These are phyloP conservation scores for Tachysurus fulvidraco DNA, from an alignment of 2,113 vertebrate genomes.

Conservation along the genomic window DNA sequence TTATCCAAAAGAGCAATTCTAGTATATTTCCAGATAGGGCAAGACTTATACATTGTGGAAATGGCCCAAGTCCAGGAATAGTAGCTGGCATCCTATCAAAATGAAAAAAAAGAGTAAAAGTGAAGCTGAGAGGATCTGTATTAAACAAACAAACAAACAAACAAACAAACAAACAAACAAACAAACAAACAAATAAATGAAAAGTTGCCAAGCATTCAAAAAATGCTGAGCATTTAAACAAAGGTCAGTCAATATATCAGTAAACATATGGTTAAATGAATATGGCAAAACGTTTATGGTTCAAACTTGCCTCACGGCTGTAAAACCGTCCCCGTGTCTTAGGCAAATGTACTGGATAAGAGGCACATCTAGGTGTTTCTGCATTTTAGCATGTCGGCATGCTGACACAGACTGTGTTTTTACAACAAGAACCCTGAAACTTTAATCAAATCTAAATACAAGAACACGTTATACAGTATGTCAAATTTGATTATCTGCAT, in stretches of 20 bases:
- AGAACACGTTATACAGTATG: not conserved
- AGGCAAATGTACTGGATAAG: not conserved
- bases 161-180: too few species aligned
- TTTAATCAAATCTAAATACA: not conserved
- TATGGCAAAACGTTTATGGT: not conserved
- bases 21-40: not conserved
- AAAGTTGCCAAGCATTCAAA: not conserved
- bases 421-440: not conserved
- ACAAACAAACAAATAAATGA: too few species aligned
- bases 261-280: not conserved
- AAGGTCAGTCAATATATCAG: not conserved
- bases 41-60: not conserved
- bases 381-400: not conserved
- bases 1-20: not conserved
- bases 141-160: too few species aligned
- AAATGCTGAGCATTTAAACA: not conserved
- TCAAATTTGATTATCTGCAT: not conserved
- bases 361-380: conserved; percentile 1
- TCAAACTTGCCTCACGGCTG: not conserved
- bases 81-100: not conserved
- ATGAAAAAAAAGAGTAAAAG: not conserved
- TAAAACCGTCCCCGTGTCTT: not conserved
- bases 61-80: not conserved
- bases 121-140: too few species aligned
- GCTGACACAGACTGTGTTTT: not conserved